Percentiles rank a stretch among this genome's conserved stretches.
phyloP scores from a whole-genome alignment of 2,113 vertebrate species.

The Catharus minimus region DNA sequence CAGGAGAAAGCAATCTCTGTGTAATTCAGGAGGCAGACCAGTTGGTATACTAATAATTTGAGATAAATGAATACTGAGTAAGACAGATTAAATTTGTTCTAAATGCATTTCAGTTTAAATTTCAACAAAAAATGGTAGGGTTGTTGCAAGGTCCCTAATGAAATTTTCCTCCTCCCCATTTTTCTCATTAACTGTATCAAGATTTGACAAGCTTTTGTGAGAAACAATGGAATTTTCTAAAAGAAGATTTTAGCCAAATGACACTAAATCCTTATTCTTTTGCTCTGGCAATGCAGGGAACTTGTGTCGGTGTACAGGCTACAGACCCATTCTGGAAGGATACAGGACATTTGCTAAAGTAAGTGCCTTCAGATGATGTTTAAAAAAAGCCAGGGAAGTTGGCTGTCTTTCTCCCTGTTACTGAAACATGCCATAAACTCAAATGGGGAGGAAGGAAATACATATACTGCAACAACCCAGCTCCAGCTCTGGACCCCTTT shows the following conservation, averaged over 20 bases:
- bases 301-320: slow-evolving; percentile 95
- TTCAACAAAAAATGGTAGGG: neutral
- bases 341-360: slow-evolving; percentile 89
- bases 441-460: neutral
- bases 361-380: slow-evolving; percentile 39
- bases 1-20: neutral
- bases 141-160: neutral
- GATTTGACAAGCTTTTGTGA: neutral
- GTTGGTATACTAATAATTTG: neutral
- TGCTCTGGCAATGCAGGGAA: slow-evolving; percentile 79
- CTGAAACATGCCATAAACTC: neutral
- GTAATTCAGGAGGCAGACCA: neutral
- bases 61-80: neutral
- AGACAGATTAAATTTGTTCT: neutral
- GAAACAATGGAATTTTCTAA: neutral
- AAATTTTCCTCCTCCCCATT: neutral
- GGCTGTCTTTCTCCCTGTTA: neutral
- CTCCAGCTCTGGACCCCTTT: neutral
- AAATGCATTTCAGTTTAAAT: neutral
- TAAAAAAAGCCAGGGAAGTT: neutral
- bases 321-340: slow-evolving; percentile 91
- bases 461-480: neutral
- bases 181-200: neutral
- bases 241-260: neutral
- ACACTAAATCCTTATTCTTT: neutral